Percentiles rank a stretch among this genome's conserved stretches.
Conservation (phyloP, 1,140 invertebrate genomes). For the Catajapyx aquilonaris region DNA sequence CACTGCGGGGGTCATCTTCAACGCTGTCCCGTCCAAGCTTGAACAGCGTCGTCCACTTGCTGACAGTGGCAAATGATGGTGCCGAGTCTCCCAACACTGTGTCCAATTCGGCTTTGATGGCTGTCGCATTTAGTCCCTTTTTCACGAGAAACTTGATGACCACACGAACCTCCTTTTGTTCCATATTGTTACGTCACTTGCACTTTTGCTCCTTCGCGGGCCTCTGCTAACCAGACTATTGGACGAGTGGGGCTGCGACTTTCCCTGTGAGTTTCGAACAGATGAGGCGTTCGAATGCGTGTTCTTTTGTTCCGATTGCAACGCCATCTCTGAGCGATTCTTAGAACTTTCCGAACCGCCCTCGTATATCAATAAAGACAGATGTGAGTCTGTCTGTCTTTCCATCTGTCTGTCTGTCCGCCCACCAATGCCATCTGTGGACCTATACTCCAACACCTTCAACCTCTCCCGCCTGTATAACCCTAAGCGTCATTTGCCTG, state of each 20-base stretch:
- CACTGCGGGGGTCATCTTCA: no score
- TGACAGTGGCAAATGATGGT: background rate
- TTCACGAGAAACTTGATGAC: constrained; percentile 1
- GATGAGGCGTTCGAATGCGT: background rate
- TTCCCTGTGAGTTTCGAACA: background rate
- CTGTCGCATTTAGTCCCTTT: background rate
- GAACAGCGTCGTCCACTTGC: no score
- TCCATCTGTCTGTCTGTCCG: no score
- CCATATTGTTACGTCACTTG: background rate
- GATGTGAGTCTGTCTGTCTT: no score
- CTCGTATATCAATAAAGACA: no score
- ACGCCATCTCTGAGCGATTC: no score
- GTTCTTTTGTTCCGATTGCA: background rate
- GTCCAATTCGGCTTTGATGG: background rate
- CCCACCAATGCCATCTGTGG: no score
- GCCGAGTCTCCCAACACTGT: background rate
- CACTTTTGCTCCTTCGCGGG: background rate
- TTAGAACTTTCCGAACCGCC: no score
- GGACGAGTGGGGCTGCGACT: background rate
- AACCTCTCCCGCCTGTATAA: no score
- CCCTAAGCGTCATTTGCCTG: no score
- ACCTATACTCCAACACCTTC: no score
- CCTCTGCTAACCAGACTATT: background rate
- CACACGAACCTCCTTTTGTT: background rate
- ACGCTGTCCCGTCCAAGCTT: no score